Evolutionary conservation across 2,797 vertebrate species (phyloP).

Genomic region (Selene dorsalis): DNA sequence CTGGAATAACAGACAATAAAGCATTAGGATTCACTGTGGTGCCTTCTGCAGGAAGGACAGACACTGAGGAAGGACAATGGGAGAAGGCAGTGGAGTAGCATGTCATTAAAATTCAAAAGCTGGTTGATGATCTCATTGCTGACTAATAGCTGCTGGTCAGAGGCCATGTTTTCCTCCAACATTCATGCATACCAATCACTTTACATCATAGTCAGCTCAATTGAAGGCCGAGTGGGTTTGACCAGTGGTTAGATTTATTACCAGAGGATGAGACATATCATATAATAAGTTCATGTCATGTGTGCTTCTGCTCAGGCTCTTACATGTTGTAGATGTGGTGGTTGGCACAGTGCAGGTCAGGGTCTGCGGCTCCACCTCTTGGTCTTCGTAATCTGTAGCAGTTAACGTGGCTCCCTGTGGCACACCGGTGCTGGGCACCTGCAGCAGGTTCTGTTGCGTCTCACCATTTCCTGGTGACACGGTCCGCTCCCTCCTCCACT

Average conservation of each 20-base stretch:
- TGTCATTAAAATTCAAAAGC: constrained; percentile 57
- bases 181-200: constrained; percentile 36
- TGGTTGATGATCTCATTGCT: constrained; percentile 47
- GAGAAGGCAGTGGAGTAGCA: constrained; percentile 29
- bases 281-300: neutral
- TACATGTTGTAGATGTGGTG: constrained; percentile 88
- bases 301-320: constrained; percentile 69
- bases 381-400: constrained; percentile 86
- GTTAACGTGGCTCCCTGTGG: constrained; percentile 75
- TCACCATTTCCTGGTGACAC: constrained; percentile 70
- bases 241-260: constrained; percentile 1
- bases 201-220: neutral
- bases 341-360: constrained; percentile 84
- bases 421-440: constrained; percentile 85
- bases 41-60: constrained; percentile 41
- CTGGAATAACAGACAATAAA: constrained; percentile 80
- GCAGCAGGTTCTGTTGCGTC: constrained; percentile 80
- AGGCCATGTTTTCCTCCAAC: constrained; percentile 50
- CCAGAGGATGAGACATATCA: neutral
- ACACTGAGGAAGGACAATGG: constrained; percentile 19
- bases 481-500: constrained; percentile 92
- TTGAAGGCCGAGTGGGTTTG: neutral
- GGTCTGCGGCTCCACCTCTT: constrained; percentile 86
- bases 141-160: constrained; percentile 52
- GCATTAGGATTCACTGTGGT: constrained; percentile 39